Evolutionary conservation across 1,140 invertebrate species (phyloP).

Genomic region (Hormaphis cornu): DNA sequence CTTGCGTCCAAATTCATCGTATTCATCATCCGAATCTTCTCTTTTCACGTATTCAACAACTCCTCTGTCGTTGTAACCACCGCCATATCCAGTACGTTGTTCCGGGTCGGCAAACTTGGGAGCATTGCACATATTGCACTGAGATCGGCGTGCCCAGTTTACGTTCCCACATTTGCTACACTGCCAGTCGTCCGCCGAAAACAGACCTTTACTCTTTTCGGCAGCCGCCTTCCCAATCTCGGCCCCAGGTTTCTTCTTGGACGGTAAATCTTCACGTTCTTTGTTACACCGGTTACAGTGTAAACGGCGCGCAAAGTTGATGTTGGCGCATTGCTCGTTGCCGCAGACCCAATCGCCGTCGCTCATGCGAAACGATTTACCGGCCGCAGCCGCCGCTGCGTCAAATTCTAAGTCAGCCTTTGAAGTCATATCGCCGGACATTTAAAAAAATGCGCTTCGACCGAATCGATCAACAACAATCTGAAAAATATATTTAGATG

Average conservation of each 20-base stretch:
- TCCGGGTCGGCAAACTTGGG: slow-evolving; percentile 90
- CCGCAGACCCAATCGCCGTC: slow-evolving; percentile 51
- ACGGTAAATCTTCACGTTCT: slow-evolving; percentile 43
- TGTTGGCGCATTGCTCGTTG: slow-evolving; percentile 62
- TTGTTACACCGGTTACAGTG: slow-evolving; percentile 85
- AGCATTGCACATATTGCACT: slow-evolving; percentile 98
- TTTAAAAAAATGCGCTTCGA: neutral
- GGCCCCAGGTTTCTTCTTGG: slow-evolving; percentile 84
- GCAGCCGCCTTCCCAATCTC: slow-evolving; percentile 97
- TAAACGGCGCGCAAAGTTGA: slow-evolving; percentile 83
- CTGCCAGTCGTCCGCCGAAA: slow-evolving; percentile 98
- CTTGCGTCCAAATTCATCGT: slow-evolving; percentile 88
- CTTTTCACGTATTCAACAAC: slow-evolving; percentile 86
- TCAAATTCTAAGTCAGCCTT: slow-evolving; percentile 9
- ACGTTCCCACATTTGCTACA: slow-evolving; percentile 99
- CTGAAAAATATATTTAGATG: too few relatives aligned
- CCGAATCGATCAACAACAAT: neutral
- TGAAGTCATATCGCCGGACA: neutral
- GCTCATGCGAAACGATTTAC: slow-evolving; percentile 37
- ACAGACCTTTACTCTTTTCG: slow-evolving; percentile 95
- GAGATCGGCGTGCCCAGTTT: slow-evolving; percentile 93
- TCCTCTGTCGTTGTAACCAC: slow-evolving; percentile 87
- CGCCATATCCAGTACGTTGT: slow-evolving; percentile 56
- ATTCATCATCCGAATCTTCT: slow-evolving; percentile 80
- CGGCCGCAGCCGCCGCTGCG: neutral